A percentile compares a stretch with the other conserved stretches of the same genome.
phyloP scores from a whole-genome alignment of 2,113 vertebrate genomes.

The Ceyx cyanopectus region DNA sequence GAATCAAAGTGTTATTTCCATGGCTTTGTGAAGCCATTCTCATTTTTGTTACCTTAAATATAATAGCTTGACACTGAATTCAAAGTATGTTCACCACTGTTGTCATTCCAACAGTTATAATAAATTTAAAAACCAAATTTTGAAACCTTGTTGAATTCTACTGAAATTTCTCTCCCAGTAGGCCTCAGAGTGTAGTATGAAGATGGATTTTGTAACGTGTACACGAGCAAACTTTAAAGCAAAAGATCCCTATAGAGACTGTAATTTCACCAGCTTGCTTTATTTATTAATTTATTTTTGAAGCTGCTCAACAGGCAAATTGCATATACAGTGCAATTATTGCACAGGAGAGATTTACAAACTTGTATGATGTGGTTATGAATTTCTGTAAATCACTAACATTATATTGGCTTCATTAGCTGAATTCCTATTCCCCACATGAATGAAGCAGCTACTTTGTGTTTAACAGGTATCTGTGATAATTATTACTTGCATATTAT shows the following conservation, averaged over 20 bases:
- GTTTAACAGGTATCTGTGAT: not conserved
- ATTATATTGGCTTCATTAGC: not conserved
- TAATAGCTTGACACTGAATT: slow-evolving; percentile 6
- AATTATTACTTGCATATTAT: not conserved
- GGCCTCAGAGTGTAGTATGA: not conserved
- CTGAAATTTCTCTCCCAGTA: not conserved
- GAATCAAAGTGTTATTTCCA: not conserved
- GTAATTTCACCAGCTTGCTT: not conserved
- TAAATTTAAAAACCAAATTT: not conserved
- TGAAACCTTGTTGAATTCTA: not conserved
- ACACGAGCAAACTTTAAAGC: not conserved
- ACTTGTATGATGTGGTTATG: not conserved
- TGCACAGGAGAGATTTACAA: not conserved
- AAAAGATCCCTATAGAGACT: not conserved
- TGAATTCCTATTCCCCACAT: not conserved
- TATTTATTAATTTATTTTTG: not conserved
- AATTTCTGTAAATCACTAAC: not conserved
- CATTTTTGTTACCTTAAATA: not conserved
- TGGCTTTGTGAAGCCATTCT: not conserved
- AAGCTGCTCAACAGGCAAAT: not conserved
- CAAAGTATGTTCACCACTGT: not conserved
- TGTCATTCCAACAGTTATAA: not conserved
- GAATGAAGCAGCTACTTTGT: not conserved
- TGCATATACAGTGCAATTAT: not conserved
- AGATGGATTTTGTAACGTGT: not conserved